phyloP scores from a whole-genome alignment of 1,140 invertebrate genomes.

The Macrostomum lignano region DNA sequence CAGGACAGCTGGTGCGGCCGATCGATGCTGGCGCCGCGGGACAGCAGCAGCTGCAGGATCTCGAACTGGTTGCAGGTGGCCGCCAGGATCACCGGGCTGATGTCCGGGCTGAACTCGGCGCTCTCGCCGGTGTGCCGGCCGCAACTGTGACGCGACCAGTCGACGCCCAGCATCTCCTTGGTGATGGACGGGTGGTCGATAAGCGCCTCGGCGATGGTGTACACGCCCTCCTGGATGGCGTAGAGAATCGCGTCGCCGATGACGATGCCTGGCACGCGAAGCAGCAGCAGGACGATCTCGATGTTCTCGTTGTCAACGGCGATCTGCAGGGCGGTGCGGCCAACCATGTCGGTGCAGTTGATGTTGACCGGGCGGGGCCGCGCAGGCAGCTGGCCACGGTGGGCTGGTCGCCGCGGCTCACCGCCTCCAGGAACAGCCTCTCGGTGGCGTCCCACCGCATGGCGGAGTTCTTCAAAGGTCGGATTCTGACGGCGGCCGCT shows the following conservation, averaged over 20 bases:
- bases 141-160: slow-evolving; percentile 20
- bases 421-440: slow-evolving; percentile 32
- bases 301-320: slow-evolving; percentile 11
- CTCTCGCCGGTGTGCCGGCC: slow-evolving; percentile 20
- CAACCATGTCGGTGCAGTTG: slow-evolving; percentile 33
- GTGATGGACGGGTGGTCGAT: slow-evolving; percentile 32
- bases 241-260: slow-evolving; percentile 30
- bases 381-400: slow-evolving; percentile 30
- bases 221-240: slow-evolving; percentile 32
- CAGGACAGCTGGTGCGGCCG: slow-evolving; percentile 29
- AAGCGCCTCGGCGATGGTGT: slow-evolving; percentile 34
- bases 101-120: slow-evolving; percentile 29
- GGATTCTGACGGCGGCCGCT: no score
- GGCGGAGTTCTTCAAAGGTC: no score
- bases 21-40: slow-evolving; percentile 22
- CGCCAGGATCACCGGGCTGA: slow-evolving; percentile 30
- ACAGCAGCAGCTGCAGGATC: slow-evolving; percentile 31
- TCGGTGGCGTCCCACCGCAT: slow-evolving; percentile 29
- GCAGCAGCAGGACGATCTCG: slow-evolving; percentile 29
- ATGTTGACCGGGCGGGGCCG: slow-evolving; percentile 28
- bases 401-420: slow-evolving; percentile 31
- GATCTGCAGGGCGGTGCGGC: slow-evolving; percentile 31
- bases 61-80: slow-evolving; percentile 33
- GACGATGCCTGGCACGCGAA: slow-evolving; percentile 25
- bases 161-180: slow-evolving; percentile 28